Conservation (phyloP, 2,888 invertebrate genomes). For the Cerceris rybyensis region DNA sequence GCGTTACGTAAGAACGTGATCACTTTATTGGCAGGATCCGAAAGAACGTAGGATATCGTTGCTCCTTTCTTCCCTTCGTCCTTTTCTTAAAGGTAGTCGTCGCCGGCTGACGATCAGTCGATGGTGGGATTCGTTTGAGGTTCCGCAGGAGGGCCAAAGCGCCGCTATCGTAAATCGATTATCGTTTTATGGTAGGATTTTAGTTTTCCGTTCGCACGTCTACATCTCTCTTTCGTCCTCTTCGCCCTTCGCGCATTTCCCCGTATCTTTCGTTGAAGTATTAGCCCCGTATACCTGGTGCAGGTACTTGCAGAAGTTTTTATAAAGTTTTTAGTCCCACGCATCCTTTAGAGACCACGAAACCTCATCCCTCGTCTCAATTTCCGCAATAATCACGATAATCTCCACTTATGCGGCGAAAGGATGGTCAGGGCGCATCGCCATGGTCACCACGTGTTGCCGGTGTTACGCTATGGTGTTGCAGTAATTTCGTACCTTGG, state of each 20-base stretch:
- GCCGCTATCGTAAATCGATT: constrained; percentile 76
- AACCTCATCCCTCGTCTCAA: constrained; percentile 7
- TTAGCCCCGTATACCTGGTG: constrained; percentile 34
- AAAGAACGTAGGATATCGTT: constrained; percentile 5
- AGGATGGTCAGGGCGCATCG: neutral
- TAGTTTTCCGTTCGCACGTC: constrained; percentile 43
- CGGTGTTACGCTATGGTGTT: too few relatives aligned
- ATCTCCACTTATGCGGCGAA: constrained; percentile 6
- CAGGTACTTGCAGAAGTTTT: constrained; percentile 32
- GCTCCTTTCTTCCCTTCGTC: constrained; percentile 25
- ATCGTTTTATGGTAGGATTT: constrained; percentile 72
- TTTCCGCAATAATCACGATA: constrained; percentile 27
- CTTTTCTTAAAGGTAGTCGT: neutral
- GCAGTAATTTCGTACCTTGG: too few relatives aligned
- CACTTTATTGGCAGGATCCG: constrained; percentile 47
- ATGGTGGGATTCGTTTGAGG: constrained; percentile 10
- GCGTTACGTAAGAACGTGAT: constrained; percentile 14
- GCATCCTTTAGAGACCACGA: constrained; percentile 12
- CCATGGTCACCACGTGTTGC: neutral
- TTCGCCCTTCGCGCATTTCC: constrained; percentile 3
- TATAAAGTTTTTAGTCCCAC: constrained; percentile 16
- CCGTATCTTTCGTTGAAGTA: neutral
- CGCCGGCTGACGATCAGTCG: neutral
- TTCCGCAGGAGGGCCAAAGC: constrained; percentile 40
- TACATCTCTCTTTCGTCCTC: constrained; percentile 1